Evolutionary conservation across 2,888 invertebrate genomes (phyloP).

Genomic region (Aricia artaxerxes): DNA sequence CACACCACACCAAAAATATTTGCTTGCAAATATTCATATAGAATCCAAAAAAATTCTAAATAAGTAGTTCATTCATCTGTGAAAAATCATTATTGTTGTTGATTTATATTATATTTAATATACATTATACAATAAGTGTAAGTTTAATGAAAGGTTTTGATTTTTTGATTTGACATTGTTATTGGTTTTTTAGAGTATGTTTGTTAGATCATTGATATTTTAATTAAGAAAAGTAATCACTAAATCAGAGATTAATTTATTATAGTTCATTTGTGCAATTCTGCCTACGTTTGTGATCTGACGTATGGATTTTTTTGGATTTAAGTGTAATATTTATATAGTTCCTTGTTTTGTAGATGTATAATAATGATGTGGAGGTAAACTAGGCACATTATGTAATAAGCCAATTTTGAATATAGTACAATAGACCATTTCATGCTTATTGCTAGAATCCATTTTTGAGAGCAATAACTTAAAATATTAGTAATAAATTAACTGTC

Average conservation of each 20-base stretch:
- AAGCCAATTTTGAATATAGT: conserved; percentile 46
- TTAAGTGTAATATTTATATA: conserved; percentile 71
- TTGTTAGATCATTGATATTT: conserved; percentile 77
- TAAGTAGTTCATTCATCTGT: background rate
- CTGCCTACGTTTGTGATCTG: conserved; percentile 77
- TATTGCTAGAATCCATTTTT: conserved; percentile 73
- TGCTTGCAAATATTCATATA: conserved; percentile 24
- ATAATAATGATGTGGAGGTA: conserved; percentile 49
- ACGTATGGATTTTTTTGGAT: conserved; percentile 70
- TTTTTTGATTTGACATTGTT: conserved; percentile 62
- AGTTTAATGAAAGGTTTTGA: conserved; percentile 60
- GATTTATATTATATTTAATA: conserved; percentile 35
- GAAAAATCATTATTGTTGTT: conserved; percentile 20
- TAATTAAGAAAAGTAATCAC: conserved; percentile 63
- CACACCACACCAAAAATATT: background rate
- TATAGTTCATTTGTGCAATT: conserved; percentile 74
- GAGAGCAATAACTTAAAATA: conserved; percentile 58
- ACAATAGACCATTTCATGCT: conserved; percentile 52
- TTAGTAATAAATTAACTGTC: conserved; percentile 16
- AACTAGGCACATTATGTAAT: conserved; percentile 34
- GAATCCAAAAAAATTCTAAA: conserved; percentile 20
- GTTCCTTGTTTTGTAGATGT: conserved; percentile 77
- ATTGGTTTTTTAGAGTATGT: conserved; percentile 64
- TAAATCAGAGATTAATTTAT: conserved; percentile 77
- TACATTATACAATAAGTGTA: conserved; percentile 55